Conservation (phyloP, 2,797 vertebrate species). For the Ambastaia sidthimunki region DNA sequence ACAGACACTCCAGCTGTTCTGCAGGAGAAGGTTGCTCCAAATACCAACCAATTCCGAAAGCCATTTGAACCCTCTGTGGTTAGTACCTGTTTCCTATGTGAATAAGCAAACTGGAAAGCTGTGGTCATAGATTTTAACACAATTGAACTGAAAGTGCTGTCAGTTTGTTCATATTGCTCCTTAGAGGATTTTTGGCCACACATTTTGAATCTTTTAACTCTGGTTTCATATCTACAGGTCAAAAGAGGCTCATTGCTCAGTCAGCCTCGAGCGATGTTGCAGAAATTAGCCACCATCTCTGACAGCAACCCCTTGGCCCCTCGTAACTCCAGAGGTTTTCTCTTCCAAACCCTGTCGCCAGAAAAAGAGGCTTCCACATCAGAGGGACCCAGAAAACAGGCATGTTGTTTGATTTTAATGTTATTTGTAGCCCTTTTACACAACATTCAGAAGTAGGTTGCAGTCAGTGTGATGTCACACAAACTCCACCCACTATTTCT, state of each 20-base stretch:
- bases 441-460: background rate
- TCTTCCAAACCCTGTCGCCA: constrained; percentile 94
- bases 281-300: constrained; percentile 91
- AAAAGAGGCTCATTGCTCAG: constrained; percentile 91
- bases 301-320: constrained; percentile 89
- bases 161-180: too few species aligned
- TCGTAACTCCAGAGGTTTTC: constrained; percentile 89
- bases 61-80: constrained; percentile 69
- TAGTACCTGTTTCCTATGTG: constrained; percentile 35
- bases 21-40: constrained; percentile 61
- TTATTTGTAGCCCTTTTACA: background rate
- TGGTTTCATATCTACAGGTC: constrained; percentile 70
- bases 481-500: too few species aligned
- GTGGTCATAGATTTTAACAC: too few species aligned
- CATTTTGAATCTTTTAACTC: constrained; percentile 1
- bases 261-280: constrained; percentile 87
- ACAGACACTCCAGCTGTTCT: constrained; percentile 63
- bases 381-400: constrained; percentile 79
- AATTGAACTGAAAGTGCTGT: too few species aligned
- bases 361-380: constrained; percentile 76
- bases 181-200: background rate
- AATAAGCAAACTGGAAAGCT: too few species aligned
- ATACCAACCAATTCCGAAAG: constrained; percentile 73
- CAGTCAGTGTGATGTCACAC: too few species aligned
- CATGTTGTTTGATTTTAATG: constrained; percentile 58